Base-by-base conservation (phyloP, 1,140 invertebrate species). In the Thrips palmi region DNA sequence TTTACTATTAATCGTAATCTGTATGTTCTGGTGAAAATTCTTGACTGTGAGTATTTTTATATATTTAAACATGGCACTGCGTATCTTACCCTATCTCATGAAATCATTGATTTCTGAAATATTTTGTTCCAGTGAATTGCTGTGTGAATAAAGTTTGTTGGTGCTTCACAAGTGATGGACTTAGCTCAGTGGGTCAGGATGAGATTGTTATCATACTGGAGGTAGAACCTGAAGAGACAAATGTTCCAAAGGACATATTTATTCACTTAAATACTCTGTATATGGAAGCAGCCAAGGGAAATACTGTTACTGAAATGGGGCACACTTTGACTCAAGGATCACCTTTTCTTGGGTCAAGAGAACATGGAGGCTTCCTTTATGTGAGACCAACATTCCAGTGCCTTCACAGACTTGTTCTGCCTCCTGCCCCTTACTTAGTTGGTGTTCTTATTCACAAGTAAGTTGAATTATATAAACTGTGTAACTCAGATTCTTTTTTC, bases 361-460 rank as follows among this genome's bases (percentile, higher is more conserved):
- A 88, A 40, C 79, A 86, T 49, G 76, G 76, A 23, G 85, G 84
- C 19, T 86, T 89, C 56, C 61, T 89, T 1, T 89, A 78, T 47
- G 74, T 89, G 38, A 62, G 77, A 37, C 75, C 81, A 14, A 78
- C 78, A 11, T 76, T 84, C 54, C 84, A 89, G 48, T 88, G 83
- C 59, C 58, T 87, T 31, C 73, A 79, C 44, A 77, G 82, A 49
- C 59, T 89, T 2, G 58, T 72, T 39, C 54, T 83, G 34, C 85
- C 85, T 1, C 62, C 70, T 12, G 66, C 74, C 36, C 83, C 84
- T 0, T 88, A 73, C 54, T 54, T 89, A 14, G 70, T 89, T 45
- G 84, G 71, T 2, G 67, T 89, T 42, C 64, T 89, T 21, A 70
- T 91, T 28, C 82, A 87, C 50, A 76, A 74, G 63, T 77, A 59